These are phyloP conservation scores for Philopedon plagiatum DNA, from an alignment of 2,888 invertebrate species.

Conservation along the genomic window DNA sequence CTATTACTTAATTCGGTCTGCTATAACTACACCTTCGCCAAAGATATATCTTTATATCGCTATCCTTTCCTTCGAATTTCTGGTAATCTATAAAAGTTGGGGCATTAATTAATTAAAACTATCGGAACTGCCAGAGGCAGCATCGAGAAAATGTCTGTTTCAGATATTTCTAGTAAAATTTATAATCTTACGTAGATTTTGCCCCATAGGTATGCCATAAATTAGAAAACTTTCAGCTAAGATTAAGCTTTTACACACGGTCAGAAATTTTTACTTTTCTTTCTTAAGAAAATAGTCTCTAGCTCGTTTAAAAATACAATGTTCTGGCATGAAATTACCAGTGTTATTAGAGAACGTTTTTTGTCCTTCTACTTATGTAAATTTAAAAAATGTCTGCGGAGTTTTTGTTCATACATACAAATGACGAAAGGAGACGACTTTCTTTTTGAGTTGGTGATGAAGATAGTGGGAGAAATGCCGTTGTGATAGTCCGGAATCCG, in stretches of 20 bases:
- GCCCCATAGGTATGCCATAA: background rate
- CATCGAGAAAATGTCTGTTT: background rate
- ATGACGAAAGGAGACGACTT: conserved; percentile 1
- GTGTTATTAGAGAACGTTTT: conserved; percentile 2
- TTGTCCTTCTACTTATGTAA: background rate
- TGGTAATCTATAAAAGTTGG: background rate
- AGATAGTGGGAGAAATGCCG: too few relatives aligned
- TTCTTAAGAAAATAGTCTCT: background rate
- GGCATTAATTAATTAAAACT: background rate
- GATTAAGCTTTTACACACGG: background rate
- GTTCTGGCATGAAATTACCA: background rate
- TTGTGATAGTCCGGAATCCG: too few relatives aligned
- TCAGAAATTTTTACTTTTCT: background rate
- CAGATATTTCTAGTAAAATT: conserved; percentile 1
- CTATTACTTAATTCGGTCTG: too few relatives aligned
- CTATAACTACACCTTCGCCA: too few relatives aligned
- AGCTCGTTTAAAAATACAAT: background rate
- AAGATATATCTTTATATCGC: too few relatives aligned
- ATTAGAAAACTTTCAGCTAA: background rate
- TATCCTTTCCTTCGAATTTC: too few relatives aligned
- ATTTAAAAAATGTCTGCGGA: background rate
- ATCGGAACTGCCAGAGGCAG: background rate
- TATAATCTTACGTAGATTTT: background rate
- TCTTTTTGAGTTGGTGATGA: background rate
- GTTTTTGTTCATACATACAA: conserved; percentile 11